Evolutionary conservation across 2,113 vertebrate genomes (phyloP), one percentile per base, ranked within the genome.

Genomic region (Eulacestoma nigropectus): DNA sequence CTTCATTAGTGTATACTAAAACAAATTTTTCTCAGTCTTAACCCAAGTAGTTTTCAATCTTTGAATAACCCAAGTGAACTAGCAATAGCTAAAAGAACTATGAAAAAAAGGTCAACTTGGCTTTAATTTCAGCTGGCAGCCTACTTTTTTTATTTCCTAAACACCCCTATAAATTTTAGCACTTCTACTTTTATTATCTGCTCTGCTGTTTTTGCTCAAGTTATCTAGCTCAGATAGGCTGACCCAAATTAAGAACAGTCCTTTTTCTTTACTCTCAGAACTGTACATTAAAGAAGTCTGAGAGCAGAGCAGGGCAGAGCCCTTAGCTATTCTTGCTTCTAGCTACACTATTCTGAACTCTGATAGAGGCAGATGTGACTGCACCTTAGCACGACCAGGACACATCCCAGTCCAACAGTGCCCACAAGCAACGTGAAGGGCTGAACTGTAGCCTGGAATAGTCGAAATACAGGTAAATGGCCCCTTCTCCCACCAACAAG

Each of bases 371-470:
- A 89, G 52, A 49, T 18, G 27, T 13, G 25, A 50, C 33, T 35
- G 16, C n/a, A 81, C 52, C 21, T 70, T 16, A 42, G 33, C 30
- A 74, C 2, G 3, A 17, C 50, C 22, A 77, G 59, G 29, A 22
- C 55, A 47, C 11, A 56, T 44, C 32, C 37, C 69, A 62, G 60
- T 17, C 64, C 78, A 70, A 30, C 8, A 65, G 22, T 10, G 8
- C 39, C 52, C 10, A 12, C 9, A 8, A 50, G 35, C 21, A 74
- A 13, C 0, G 0, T 22, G 27, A 59, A 63, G 35, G 23, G 55
- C 14, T 62, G 60, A 89, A 69, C 42, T 49, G 20, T 13, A 47
- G 17, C 14, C 44, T 69, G 37, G 20, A 49, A 50, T 25, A 25
- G 16, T 11, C 4, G 3, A 72, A 80, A 87, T 0, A 3, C 10